Percentiles rank a stretch among this genome's conserved stretches.
These are phyloP conservation scores for Aleadryas rufinucha DNA, from an alignment of 2,113 vertebrate genomes.

Conservation along the genomic window DNA sequence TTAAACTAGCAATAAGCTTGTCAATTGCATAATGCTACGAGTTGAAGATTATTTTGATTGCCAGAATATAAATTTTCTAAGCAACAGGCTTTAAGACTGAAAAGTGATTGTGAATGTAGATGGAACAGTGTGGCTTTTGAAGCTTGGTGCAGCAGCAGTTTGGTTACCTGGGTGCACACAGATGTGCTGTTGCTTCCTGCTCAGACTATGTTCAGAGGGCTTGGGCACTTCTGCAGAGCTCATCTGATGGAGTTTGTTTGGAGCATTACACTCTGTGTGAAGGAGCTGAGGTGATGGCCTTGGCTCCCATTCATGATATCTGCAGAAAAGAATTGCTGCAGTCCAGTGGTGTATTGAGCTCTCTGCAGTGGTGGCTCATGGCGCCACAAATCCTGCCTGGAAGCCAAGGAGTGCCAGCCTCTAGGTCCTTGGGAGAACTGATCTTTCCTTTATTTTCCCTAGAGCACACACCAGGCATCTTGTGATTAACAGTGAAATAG, in stretches of 20 bases:
- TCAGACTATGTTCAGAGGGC: neutral
- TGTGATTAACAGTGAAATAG: neutral
- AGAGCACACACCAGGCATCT: neutral
- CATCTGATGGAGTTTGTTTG: neutral
- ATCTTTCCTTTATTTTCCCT: neutral
- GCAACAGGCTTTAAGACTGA: neutral
- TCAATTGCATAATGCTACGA: neutral
- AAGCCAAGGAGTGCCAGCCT: neutral
- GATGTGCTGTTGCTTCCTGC: neutral
- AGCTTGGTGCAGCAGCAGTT: neutral
- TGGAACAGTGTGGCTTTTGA: neutral
- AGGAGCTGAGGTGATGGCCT: neutral
- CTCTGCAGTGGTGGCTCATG: neutral
- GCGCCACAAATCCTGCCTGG: neutral
- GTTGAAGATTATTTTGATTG: neutral
- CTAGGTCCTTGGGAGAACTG: neutral
- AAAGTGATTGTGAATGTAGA: neutral
- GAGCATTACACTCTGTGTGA: neutral
- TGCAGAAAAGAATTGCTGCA: neutral
- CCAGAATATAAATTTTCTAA: neutral
- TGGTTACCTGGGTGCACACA: neutral
- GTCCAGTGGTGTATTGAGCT: neutral
- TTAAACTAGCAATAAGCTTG: neutral
- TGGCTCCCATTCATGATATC: neutral
- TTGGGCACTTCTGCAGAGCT: neutral